Evolutionary conservation across 1,140 invertebrate genomes (phyloP).

Genomic region (Orchestia grillus): DNA sequence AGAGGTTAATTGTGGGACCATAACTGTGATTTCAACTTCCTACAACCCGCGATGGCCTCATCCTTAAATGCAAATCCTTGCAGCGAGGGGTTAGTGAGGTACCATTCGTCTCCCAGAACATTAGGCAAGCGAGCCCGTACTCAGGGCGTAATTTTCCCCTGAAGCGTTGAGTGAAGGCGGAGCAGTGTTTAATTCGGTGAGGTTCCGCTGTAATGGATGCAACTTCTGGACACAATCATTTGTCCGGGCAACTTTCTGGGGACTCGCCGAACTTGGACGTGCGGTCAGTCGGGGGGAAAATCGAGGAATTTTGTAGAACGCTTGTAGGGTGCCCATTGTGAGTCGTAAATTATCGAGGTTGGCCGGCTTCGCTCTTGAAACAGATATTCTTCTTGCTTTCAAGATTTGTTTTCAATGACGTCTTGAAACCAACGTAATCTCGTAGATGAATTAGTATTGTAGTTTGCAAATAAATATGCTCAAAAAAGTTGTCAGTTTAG

Average conservation of each 20-base stretch:
- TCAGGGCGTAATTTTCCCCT: background rate
- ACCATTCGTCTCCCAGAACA: constrained; percentile 3
- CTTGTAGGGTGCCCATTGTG: background rate
- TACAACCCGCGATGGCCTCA: background rate
- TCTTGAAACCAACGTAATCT: background rate
- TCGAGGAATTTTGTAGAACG: constrained; percentile 47
- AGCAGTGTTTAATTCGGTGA: constrained; percentile 32
- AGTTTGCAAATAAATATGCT: too few relatives aligned
- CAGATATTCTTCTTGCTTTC: background rate
- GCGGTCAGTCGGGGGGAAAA: constrained; percentile 46
- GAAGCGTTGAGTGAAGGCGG: constrained; percentile 8
- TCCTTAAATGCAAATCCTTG: background rate
- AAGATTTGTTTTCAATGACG: background rate
- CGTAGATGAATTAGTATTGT: too few relatives aligned
- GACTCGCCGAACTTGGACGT: constrained; percentile 19
- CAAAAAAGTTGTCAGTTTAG: too few relatives aligned
- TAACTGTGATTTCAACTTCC: too few relatives aligned
- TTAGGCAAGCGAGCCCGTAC: background rate
- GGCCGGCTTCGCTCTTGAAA: background rate
- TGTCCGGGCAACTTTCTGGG: constrained; percentile 43
- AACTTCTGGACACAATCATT: constrained; percentile 54
- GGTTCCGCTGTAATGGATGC: constrained; percentile 44
- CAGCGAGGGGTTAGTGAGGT: background rate
- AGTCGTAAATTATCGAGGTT: background rate
- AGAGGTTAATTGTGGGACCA: too few relatives aligned